Base-by-base conservation (phyloP, 2,888 invertebrate species). In the Ferdinandea cuprea region DNA sequence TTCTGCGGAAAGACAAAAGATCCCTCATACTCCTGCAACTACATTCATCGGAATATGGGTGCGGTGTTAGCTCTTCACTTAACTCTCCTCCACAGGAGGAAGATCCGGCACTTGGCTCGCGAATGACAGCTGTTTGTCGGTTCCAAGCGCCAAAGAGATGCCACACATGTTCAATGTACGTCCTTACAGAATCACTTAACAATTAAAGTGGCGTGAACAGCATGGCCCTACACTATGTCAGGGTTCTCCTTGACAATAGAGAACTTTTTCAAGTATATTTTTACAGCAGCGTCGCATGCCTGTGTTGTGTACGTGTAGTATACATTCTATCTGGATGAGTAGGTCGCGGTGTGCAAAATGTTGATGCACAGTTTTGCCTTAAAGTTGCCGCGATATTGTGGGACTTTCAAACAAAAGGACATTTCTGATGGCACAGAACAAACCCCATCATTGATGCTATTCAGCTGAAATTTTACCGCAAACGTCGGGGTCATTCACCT, bases 141-240 rank as follows among this genome's bases (percentile, higher is more conserved):
- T n/a, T 71, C 66, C 35, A 8, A 63, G 11, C 15, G 44, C 13
- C 54, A 56, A 69, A 19, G 19, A 7, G 19, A 56, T 63, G 32
- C 40, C 63, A 56, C 42, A 63, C 58, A n/a, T n/a, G 65, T 65
- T 65, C 65, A 72, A 46, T 59, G 56, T 65, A 42, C 56, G 58
- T 78, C 58, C 63, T 71, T 19, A 30, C 35, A 76, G 44, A 40
- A 71, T 72, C 65, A 72, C 78, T 78, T 71, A 72, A 71, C 72
- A 65, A 78, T 78, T 35, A 58, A 65, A 78, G 78, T 72, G 50
- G 42, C 65, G 13, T 52, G 58, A 65, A 72, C 65, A 78, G 46
- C 46, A 63, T 52, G 44, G 30, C 17, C 42, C 21, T 56, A 61
- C 54, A 30, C 59, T 72, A 40, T 72, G 61, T 50, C 71, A 71